phyloP scores from a whole-genome alignment of 2,888 invertebrate species.

The Rapana venosa region DNA sequence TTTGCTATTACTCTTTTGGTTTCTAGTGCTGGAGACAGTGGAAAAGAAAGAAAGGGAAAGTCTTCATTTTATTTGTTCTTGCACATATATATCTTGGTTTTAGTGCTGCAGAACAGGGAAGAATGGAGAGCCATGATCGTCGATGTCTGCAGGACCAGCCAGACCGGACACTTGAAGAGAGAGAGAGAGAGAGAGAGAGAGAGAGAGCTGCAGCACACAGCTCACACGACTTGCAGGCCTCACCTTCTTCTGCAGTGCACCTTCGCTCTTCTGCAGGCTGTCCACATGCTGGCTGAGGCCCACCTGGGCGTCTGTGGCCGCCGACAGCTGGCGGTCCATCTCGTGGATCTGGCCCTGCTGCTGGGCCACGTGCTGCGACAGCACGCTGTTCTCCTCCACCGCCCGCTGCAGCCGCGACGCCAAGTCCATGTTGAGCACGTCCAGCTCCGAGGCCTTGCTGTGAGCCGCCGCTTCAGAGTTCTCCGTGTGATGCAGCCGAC shows the following conservation, averaged over 20 bases:
- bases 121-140: too few species aligned
- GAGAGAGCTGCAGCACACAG: too few species aligned
- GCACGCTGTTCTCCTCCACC: slow-evolving; percentile 66
- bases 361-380: slow-evolving; percentile 61
- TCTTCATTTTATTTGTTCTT: too few species aligned
- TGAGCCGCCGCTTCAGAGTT: slow-evolving; percentile 67
- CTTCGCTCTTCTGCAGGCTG: slow-evolving; percentile 61
- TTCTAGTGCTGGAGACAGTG: too few species aligned
- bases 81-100: too few species aligned
- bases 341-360: slow-evolving; percentile 62
- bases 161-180: too few species aligned
- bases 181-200: too few species aligned
- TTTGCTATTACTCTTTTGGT: too few species aligned
- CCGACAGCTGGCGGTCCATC: slow-evolving; percentile 59
- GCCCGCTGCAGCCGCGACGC: slow-evolving; percentile 64
- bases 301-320: slow-evolving; percentile 59
- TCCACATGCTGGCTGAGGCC: slow-evolving; percentile 62
- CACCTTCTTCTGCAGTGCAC: slow-evolving; percentile 59
- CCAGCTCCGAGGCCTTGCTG: slow-evolving; percentile 65
- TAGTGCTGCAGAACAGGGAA: too few species aligned
- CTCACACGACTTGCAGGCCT: slow-evolving; percentile 35
- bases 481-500: slow-evolving; percentile 64
- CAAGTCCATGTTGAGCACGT: slow-evolving; percentile 66
- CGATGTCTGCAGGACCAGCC: too few species aligned
- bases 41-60: too few species aligned